phyloP scores from a whole-genome alignment of 2,113 vertebrate genomes.

The Erythrocercus mccallii region DNA sequence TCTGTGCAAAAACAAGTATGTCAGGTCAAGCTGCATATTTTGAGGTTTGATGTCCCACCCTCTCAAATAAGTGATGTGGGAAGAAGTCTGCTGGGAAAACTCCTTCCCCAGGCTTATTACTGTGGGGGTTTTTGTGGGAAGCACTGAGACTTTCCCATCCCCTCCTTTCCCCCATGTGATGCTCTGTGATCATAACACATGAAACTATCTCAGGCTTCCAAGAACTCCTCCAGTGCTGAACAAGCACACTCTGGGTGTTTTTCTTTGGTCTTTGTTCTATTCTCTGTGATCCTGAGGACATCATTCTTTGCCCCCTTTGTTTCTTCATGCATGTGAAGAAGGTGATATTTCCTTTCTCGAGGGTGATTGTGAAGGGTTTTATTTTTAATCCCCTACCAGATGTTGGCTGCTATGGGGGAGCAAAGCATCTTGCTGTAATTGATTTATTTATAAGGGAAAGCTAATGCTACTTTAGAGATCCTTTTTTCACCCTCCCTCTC shows the following conservation, averaged over 20 bases:
- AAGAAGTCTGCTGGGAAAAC: slow-evolving; percentile 54
- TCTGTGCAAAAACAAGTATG: slow-evolving; percentile 44
- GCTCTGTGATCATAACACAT: slow-evolving; percentile 27
- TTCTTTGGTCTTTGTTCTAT: not conserved
- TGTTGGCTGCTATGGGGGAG: not conserved
- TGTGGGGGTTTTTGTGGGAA: slow-evolving; percentile 53
- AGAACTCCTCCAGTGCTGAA: slow-evolving; percentile 33
- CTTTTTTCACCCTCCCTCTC: too few species aligned
- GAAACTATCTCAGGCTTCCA: slow-evolving; percentile 50
- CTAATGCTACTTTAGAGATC: not conserved
- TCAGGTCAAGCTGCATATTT: slow-evolving; percentile 59
- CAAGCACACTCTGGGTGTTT: not conserved
- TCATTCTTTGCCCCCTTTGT: not conserved
- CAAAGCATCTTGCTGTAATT: not conserved
- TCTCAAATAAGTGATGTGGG: slow-evolving; percentile 52
- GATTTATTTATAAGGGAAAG: not conserved
- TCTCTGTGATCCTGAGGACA: not conserved
- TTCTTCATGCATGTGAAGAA: not conserved
- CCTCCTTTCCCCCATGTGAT: slow-evolving; percentile 23
- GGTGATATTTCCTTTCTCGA: not conserved
- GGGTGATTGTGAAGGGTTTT: not conserved
- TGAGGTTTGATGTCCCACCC: slow-evolving; percentile 57
- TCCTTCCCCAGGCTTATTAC: slow-evolving; percentile 48
- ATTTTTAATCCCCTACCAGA: not conserved
- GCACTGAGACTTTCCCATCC: slow-evolving; percentile 52